phyloP scores from a whole-genome alignment of 2,113 vertebrate species.

The Clupea harengus region DNA sequence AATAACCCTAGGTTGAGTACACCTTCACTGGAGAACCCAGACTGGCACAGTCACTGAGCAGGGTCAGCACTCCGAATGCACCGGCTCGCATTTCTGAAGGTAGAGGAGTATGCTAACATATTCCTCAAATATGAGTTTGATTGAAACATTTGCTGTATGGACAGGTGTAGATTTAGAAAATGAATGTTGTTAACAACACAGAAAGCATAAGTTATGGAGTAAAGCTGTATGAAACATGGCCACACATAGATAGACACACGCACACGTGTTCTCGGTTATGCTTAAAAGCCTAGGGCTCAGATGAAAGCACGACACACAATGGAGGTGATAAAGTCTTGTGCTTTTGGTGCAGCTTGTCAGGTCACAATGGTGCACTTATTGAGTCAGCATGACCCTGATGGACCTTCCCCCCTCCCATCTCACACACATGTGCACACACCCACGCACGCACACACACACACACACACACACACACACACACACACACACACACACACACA shows the following conservation, averaged over 20 bases:
- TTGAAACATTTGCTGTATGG: no score
- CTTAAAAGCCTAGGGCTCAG: background rate
- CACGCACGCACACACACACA: background rate
- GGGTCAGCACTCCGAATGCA: no score
- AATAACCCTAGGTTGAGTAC: background rate
- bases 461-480: background rate
- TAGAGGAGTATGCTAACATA: no score
- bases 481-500: conserved; percentile 8
- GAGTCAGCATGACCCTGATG: conserved; percentile 25
- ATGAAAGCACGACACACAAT: conserved; percentile 26
- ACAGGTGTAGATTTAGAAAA: no score
- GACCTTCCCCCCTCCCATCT: conserved; percentile 22
- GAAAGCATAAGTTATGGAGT: no score
- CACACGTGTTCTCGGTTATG: background rate
- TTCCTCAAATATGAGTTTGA: no score
- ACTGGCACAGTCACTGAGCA: background rate
- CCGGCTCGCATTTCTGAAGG: no score
- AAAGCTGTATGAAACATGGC: background rate
- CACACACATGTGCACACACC: conserved; percentile 20
- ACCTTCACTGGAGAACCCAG: background rate
- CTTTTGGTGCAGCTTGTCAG: conserved; percentile 24
- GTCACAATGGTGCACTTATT: conserved; percentile 31
- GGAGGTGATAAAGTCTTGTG: conserved; percentile 1
- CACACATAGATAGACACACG: background rate
- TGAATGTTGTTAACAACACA: no score